These are phyloP conservation scores for Anarrhichthys ocellatus DNA, from an alignment of 2,113 vertebrate genomes.

Conservation along the genomic window DNA sequence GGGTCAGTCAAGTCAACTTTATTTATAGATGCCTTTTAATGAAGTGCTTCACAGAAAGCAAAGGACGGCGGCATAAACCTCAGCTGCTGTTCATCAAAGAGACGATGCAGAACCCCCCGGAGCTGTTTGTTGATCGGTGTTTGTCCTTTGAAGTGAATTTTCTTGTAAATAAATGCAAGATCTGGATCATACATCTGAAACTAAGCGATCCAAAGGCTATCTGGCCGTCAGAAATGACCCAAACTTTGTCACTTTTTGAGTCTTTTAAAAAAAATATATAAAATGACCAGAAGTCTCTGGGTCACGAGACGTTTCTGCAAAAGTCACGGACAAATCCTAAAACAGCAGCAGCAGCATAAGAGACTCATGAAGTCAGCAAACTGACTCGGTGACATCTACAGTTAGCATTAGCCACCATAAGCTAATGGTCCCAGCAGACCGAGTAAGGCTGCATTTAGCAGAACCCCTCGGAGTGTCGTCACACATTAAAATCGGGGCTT, in stretches of 20 bases:
- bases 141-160: background rate
- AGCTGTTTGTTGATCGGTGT: background rate
- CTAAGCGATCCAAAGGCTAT: background rate
- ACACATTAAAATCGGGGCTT: background rate
- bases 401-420: background rate
- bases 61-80: background rate
- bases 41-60: conserved; percentile 37
- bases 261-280: too few species aligned
- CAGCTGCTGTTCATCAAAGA: background rate
- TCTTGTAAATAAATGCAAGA: background rate
- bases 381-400: background rate
- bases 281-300: background rate
- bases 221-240: too few species aligned
- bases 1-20: conserved; percentile 40
- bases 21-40: conserved; percentile 60
- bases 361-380: background rate
- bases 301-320: background rate
- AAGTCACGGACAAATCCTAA: background rate
- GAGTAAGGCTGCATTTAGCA: background rate
- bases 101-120: background rate
- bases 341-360: background rate
- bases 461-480: too few species aligned
- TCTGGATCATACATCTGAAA: background rate
- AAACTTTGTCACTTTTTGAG: too few species aligned
- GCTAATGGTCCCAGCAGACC: background rate